Evolutionary conservation across 1,140 invertebrate genomes (phyloP).

Genomic region (Trypoxylus dichotomus): DNA sequence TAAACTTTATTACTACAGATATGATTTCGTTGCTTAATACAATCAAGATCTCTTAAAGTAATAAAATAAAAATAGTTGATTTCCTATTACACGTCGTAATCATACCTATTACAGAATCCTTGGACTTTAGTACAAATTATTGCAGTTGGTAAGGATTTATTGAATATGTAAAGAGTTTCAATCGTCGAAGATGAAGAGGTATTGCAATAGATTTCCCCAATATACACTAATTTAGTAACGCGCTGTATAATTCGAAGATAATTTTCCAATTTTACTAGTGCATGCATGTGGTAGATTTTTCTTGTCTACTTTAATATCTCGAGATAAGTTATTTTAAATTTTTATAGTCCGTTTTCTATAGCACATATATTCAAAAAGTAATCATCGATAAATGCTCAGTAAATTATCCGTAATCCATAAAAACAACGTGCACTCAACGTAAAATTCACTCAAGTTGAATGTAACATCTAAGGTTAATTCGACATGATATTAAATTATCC

Average conservation of each 20-base stretch:
- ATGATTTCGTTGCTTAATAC: background rate
- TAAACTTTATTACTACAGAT: background rate
- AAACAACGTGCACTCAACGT: constrained; percentile 23
- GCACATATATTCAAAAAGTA: constrained; percentile 19
- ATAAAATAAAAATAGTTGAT: too few species aligned
- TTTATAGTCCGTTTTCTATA: constrained; percentile 4
- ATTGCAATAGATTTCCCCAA: too few species aligned
- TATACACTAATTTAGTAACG: too few species aligned
- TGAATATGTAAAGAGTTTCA: too few species aligned
- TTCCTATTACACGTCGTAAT: too few species aligned
- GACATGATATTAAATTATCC: constrained; percentile 29
- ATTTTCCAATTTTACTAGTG: constrained; percentile 26
- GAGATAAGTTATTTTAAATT: constrained; percentile 25
- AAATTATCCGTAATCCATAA: constrained; percentile 27
- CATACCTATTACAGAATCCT: too few species aligned
- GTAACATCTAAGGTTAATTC: constrained; percentile 29
- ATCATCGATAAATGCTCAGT: constrained; percentile 25
- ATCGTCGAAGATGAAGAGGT: too few species aligned
- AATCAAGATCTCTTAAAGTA: too few species aligned
- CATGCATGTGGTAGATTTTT: background rate
- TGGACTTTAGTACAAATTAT: too few species aligned
- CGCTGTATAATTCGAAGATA: background rate
- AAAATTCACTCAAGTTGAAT: constrained; percentile 18
- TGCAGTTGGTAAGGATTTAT: too few species aligned
- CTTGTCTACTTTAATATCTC: constrained; percentile 3